Percentiles rank a stretch among this genome's conserved stretches.
phyloP scores from a whole-genome alignment of 2,113 vertebrate species.

The Pachyramphus minor region DNA sequence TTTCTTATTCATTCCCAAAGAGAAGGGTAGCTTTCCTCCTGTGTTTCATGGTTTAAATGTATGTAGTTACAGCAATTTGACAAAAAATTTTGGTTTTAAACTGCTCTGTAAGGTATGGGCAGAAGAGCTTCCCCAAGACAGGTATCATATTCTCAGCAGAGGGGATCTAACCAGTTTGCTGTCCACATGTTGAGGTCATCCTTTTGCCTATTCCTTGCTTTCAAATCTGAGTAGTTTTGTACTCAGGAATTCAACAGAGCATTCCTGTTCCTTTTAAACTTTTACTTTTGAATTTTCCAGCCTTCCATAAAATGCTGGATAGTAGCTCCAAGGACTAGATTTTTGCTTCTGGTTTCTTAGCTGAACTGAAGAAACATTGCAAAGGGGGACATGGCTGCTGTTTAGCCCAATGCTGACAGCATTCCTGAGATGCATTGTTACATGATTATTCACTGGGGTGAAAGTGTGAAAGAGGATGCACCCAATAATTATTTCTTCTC shows the following conservation, averaged over 20 bases:
- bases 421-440: neutral
- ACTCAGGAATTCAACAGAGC: neutral
- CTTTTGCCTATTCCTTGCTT: neutral
- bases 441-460: neutral
- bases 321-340: neutral
- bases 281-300: neutral
- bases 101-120: neutral
- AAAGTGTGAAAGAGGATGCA: neutral
- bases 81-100: neutral
- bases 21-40: neutral
- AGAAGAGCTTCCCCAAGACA: neutral
- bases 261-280: neutral
- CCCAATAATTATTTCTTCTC: neutral
- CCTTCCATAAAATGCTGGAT: neutral
- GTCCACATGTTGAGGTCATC: neutral
- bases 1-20: neutral
- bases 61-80: neutral
- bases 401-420: neutral
- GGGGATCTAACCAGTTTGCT: neutral
- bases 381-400: neutral
- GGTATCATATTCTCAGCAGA: neutral
- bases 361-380: neutral
- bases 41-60: neutral
- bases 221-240: neutral
- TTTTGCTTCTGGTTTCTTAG: neutral